Percentiles rank a stretch among this genome's conserved stretches.
These are phyloP conservation scores for Tylochromis polylepis DNA, from an alignment of 2,113 vertebrate species.

Conservation along the genomic window DNA sequence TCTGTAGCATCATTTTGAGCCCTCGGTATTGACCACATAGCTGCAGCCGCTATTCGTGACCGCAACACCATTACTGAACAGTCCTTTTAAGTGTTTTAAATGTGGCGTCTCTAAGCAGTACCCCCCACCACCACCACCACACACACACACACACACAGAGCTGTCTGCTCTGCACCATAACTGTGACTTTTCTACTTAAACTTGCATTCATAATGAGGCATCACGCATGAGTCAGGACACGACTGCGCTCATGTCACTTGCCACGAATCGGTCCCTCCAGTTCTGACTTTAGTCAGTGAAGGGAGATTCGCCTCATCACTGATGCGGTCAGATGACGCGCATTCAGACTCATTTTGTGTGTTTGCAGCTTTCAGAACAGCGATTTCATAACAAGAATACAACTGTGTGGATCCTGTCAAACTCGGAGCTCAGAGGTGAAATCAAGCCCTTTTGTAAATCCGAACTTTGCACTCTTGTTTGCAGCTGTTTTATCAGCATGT, in stretches of 20 bases:
- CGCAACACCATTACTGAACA: background rate
- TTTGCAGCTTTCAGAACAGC: background rate
- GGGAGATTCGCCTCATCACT: background rate
- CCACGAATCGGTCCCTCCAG: background rate
- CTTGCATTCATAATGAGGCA: background rate
- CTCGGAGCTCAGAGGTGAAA: background rate
- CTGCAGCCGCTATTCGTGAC: background rate
- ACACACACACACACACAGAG: background rate
- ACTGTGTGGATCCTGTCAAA: background rate
- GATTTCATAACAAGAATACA: rapidly evolving
- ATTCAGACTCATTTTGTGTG: background rate
- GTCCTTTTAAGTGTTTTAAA: background rate
- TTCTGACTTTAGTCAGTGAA: background rate
- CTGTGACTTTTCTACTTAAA: background rate
- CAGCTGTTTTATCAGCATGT: background rate
- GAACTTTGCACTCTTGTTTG: background rate
- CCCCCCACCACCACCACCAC: too few species aligned
- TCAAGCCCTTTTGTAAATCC: rapidly evolving
- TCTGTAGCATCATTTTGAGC: background rate
- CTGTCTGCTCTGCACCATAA: background rate
- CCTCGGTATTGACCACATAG: background rate
- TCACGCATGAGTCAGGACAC: background rate
- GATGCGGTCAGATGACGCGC: background rate
- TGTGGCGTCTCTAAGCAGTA: background rate
- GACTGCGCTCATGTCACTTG: background rate